Evolutionary conservation across 53 echinoderm and acorn worm genomes (phyloP), one percentile per base, ranked within the genome.

Genomic region (Temnopleurus reevesii): DNA sequence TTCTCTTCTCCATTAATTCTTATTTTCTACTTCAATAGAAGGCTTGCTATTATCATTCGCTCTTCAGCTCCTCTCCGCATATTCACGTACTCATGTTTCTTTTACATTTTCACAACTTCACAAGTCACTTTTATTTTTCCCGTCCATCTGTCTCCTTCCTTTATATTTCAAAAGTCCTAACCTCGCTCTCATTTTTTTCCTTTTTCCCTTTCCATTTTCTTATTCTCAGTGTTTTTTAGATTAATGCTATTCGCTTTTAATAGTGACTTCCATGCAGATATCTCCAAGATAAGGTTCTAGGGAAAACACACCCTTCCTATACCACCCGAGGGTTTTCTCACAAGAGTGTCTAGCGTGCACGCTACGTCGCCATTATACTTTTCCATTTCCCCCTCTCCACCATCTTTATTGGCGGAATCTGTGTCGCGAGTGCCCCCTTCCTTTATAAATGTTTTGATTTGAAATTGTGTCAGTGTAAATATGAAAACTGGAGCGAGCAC

Each of bases 401-500:
- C 35, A 33, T 83, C 18, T 79, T 47, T 49, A 79, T 79, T 47
- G 79, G 30, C 47, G 49, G 79, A 83, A 55, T 83, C 79, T 79
- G 83, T 83, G 83, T 53, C 83, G 27, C 53, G 53, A 54, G 83
- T 8, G 30, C 49, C 57, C 34, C 83, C 60, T 85, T 85, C 59
- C 59, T 60, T 85, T 59, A 49, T 85, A 85, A 85, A 85, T 85
- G 85, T 85, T 85, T 85, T 85, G 85, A 85, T 85, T 85, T 85
- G 85, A 60, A 85, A 85, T 85, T 85, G 85, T 85, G 85, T 85
- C 85, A 85, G 85, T 26, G 85, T 85, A 85, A 85, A 85, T 60
- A 85, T 60, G 60, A 60, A 85, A 56, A 60, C 41, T 59, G 57
- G 59, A 85, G 61, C 85, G 60, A 60, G 85, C 85, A 60, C 85